A percentile compares a stretch with the other conserved stretches of the same genome.
phyloP scores from a whole-genome alignment of 2,797 vertebrate genomes.

The Tinamus major region DNA sequence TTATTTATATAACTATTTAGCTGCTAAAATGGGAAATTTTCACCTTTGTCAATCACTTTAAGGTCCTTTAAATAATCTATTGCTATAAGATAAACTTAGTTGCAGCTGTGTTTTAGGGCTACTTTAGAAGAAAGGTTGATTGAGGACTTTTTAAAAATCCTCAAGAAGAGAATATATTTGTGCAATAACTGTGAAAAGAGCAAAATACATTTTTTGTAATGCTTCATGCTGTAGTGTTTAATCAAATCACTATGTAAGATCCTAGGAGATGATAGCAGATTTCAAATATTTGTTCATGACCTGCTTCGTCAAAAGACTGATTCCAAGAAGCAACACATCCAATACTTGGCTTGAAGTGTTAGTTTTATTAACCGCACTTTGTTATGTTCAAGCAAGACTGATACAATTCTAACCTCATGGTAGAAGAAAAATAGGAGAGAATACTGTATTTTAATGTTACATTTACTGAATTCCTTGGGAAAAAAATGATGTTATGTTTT shows the following conservation, averaged over 20 bases:
- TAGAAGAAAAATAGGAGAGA: background rate
- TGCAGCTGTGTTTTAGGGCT: background rate
- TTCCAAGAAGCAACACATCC: background rate
- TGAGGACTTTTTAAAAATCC: background rate
- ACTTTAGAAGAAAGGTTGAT: background rate
- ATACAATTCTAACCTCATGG: background rate
- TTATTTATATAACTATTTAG: background rate
- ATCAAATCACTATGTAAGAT: background rate
- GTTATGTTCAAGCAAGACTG: background rate
- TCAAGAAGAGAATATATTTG: background rate
- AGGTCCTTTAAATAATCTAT: background rate
- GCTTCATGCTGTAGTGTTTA: background rate
- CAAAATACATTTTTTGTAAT: background rate
- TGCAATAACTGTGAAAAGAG: background rate
- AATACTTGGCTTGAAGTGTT: background rate
- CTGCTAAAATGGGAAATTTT: background rate
- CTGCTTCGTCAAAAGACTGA: background rate
- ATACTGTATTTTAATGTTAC: background rate
- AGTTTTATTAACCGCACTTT: background rate
- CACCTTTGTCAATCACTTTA: background rate
- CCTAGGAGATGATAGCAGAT: background rate
- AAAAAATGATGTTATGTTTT: background rate
- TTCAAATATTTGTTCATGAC: background rate
- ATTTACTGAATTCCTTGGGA: background rate
- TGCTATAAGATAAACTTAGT: background rate